Evolutionary conservation across 1,140 invertebrate genomes (phyloP).

Genomic region (Tetragonula clypearis): DNA sequence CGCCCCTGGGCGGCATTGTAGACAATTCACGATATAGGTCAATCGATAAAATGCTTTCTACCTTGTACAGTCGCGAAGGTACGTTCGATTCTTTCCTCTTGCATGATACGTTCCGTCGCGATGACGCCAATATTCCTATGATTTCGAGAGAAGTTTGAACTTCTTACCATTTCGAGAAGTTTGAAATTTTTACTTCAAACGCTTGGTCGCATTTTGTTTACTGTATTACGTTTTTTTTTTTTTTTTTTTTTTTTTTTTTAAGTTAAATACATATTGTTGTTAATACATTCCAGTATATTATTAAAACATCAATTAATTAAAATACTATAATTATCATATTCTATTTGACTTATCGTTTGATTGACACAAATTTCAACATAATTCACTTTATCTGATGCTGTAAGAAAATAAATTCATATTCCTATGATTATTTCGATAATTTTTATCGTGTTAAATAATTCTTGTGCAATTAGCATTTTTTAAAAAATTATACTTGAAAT

Average conservation of each 20-base stretch:
- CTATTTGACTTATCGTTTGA: background rate
- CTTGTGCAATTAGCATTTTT: background rate
- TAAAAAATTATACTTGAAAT: background rate
- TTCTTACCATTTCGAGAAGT: background rate
- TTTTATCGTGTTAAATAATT: background rate
- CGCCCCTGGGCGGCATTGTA: conserved; percentile 70
- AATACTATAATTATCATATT: background rate
- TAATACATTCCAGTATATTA: background rate
- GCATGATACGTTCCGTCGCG: conserved; percentile 35
- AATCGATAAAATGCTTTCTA: conserved; percentile 77
- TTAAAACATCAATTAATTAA: background rate
- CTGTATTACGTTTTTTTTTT: background rate
- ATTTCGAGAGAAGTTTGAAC: background rate
- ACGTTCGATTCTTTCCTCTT: conserved; percentile 70
- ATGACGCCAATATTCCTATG: background rate
- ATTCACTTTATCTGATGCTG: background rate
- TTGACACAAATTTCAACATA: background rate
- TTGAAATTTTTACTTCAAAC: background rate
- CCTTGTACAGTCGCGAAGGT: conserved; percentile 70
- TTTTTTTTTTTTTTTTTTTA: background rate
- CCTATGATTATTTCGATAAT: background rate
- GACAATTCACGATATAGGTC: conserved; percentile 76
- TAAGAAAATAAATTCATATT: background rate
- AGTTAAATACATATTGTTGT: background rate
- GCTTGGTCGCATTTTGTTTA: background rate